Evolutionary conservation across 2,888 invertebrate species (phyloP), one percentile per base, ranked within the genome.

Genomic region (Habroteleia sp.): DNA sequence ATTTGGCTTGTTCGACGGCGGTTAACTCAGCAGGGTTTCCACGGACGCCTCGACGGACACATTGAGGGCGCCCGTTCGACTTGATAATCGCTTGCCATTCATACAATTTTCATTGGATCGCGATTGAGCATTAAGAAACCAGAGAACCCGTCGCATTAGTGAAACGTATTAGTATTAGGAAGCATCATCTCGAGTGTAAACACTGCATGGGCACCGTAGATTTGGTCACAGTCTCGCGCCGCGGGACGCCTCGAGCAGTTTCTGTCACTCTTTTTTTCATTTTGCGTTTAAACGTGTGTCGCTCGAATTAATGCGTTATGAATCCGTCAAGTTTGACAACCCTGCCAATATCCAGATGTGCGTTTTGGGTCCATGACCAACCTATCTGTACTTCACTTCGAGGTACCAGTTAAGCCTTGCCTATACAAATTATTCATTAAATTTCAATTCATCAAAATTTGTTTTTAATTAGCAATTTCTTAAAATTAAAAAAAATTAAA

Each of bases 131-230:
- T 87, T 87, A 87, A 87, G 74, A 77, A 77, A 78, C 76, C 78
- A 72, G 78, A 72, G 71, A 77, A 78, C 74, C 79, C 80, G 79
- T 77, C 80, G 84, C 83, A 85, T 83, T 84, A 84, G 82, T 80
- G 81, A 79, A 68, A 78, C 85, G 85, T 84, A 87, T 88, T 88
- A 88, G 88, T 86, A 88, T 88, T 88, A 86, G 87, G 88, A 87
- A 80, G 88, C 88, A 88, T 88, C 88, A 88, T 88, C 85, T 88
- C 88, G 83, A 88, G 88, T 88, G 88, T 88, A 88, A 88, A 88
- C 88, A 88, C 87, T 84, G 88, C 88, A 86, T 87, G 87, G 82
- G 87, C 84, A 84, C 86, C 83, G 79, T 79, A 81, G 82, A 87
- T 88, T 87, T 87, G 83, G 87, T 87, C 87, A 87, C 87, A 87